These are phyloP conservation scores for Stratiolaelaps scimitus DNA, from an alignment of 1,140 invertebrate genomes.

Conservation along the genomic window DNA sequence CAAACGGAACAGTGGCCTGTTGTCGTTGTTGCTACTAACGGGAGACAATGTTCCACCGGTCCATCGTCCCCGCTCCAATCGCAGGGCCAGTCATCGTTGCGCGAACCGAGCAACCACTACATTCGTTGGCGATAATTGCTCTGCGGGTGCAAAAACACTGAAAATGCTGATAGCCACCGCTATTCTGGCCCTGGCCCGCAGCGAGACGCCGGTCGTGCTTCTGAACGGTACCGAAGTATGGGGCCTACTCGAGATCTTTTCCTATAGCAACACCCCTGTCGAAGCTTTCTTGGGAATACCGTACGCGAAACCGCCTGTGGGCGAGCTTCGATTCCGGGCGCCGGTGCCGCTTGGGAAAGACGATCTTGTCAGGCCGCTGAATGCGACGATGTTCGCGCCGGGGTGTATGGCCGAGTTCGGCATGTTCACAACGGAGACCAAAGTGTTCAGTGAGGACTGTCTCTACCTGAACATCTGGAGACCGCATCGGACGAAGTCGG, in stretches of 20 bases:
- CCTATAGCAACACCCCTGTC: background rate
- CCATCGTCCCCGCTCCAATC: too few species aligned
- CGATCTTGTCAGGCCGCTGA: background rate
- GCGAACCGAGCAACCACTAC: too few species aligned
- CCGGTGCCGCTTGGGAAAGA: background rate
- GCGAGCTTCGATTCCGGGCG: slow-evolving; percentile 44
- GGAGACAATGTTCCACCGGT: too few species aligned
- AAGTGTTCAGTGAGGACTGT: slow-evolving; percentile 54
- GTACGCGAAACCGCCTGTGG: slow-evolving; percentile 54
- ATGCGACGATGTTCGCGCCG: background rate
- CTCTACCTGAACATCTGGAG: slow-evolving; percentile 59
- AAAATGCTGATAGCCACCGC: slow-evolving; percentile 11
- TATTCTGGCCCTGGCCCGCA: background rate
- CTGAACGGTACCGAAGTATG: background rate
- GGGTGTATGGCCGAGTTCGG: background rate
- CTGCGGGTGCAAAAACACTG: background rate
- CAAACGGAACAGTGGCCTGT: too few species aligned
- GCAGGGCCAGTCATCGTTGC: too few species aligned
- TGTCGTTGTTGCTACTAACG: too few species aligned
- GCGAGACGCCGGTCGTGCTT: background rate
- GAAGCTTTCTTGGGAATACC: slow-evolving; percentile 54
- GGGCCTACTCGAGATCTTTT: background rate
- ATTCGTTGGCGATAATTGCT: background rate
- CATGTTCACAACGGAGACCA: slow-evolving; percentile 11
- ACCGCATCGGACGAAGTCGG: slow-evolving; percentile 51